phyloP scores from a whole-genome alignment of 2,113 vertebrate genomes.

The Promerops cafer region DNA sequence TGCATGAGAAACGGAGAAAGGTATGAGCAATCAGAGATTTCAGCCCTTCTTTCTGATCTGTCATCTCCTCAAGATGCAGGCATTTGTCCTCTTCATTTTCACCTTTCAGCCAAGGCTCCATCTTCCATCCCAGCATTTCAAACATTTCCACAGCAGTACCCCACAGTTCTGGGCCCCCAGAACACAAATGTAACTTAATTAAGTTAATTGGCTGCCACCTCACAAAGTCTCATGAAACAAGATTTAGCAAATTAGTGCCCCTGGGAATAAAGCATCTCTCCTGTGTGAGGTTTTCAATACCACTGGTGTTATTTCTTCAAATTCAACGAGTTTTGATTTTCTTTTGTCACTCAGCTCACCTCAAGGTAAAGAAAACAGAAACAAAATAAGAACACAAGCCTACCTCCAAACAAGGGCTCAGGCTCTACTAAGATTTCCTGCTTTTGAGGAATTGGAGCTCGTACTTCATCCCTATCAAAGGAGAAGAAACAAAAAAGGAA shows the following conservation, averaged over 20 bases:
- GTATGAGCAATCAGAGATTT: neutral
- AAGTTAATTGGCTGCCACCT: neutral
- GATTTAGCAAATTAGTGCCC: neutral
- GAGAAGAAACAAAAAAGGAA: neutral
- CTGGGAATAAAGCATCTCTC: neutral
- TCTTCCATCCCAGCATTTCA: neutral
- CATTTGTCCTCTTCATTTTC: neutral
- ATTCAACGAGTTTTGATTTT: neutral
- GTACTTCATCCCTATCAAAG: constrained; percentile 86
- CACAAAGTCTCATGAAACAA: neutral
- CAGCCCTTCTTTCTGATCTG: neutral
- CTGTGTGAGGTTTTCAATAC: neutral
- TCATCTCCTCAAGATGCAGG: neutral
- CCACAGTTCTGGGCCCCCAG: neutral
- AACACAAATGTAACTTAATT: neutral
- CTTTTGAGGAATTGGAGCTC: constrained; percentile 98
- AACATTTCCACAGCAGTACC: neutral
- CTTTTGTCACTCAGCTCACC: neutral
- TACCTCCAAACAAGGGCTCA: constrained; percentile 97
- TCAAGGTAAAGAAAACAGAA: neutral
- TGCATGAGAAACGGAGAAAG: neutral
- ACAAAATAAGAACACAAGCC: neutral
- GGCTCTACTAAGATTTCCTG: constrained; percentile 98
- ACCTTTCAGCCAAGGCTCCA: neutral
- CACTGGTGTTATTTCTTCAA: neutral